Conservation (phyloP, 2,888 invertebrate genomes). For the Podotricha telesiphe region DNA sequence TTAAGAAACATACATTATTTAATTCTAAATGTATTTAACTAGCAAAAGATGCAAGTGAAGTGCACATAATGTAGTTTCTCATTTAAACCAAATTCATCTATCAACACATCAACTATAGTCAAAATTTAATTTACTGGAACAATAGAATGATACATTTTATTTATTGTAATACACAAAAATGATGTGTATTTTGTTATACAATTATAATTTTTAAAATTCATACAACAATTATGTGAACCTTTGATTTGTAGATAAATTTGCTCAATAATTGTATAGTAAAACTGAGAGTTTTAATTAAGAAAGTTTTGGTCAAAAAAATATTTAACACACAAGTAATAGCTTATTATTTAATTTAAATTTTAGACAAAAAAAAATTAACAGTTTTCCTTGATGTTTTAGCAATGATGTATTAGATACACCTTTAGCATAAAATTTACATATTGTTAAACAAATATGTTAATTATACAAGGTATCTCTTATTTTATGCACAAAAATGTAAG, state of each 20-base stretch:
- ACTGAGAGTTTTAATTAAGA: neutral
- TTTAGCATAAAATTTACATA: too few species aligned
- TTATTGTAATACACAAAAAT: neutral
- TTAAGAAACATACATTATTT: neutral
- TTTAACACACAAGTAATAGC: neutral
- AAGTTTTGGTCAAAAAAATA: neutral
- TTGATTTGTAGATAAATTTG: constrained; percentile 17
- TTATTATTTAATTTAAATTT: too few species aligned
- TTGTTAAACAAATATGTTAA: constrained; percentile 1
- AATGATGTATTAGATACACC: too few species aligned
- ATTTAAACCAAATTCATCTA: neutral
- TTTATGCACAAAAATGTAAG: constrained; percentile 13
- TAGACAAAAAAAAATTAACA: too few species aligned
- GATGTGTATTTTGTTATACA: neutral
- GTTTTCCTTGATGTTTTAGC: too few species aligned
- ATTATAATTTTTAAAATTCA: neutral
- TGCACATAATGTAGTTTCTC: neutral
- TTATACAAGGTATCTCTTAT: neutral
- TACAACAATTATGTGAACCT: neutral
- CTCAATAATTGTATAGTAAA: constrained; percentile 15
- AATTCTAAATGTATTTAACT: neutral
- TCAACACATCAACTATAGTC: too few species aligned
- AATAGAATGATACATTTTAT: too few species aligned
- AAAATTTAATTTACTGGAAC: too few species aligned
- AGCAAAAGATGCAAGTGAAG: too few species aligned